A percentile compares a stretch with the other conserved stretches of the same genome.
These are phyloP conservation scores for Geotrupes spiniger DNA, from an alignment of 2,888 invertebrate species.

Conservation along the genomic window DNA sequence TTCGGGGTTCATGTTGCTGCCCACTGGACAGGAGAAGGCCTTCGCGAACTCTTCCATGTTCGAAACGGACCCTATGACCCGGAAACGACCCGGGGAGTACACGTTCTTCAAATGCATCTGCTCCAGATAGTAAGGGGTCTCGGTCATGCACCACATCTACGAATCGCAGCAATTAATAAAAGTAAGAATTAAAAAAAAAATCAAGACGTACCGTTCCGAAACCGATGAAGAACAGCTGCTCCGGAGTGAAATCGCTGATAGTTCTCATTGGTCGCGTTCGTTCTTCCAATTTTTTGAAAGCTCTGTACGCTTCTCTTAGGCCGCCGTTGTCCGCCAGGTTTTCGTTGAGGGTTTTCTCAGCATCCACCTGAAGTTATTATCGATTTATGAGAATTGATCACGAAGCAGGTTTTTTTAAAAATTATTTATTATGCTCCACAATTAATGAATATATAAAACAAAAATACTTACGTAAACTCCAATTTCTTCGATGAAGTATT, in stretches of 20 bases:
- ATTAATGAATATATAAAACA: too few relatives aligned
- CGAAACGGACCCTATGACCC: constrained; percentile 46
- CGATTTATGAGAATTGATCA: too few relatives aligned
- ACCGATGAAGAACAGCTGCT: constrained; percentile 48
- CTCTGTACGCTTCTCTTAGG: constrained; percentile 41
- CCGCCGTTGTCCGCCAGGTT: constrained; percentile 51
- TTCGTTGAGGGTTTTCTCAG: constrained; percentile 52
- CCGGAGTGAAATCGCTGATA: constrained; percentile 34
- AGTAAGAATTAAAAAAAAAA: constrained; percentile 1
- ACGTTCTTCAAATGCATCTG: constrained; percentile 25
- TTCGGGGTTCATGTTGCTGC: constrained; percentile 45
- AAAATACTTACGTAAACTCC: constrained; percentile 35
- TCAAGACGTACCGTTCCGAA: constrained; percentile 46
- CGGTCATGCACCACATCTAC: constrained; percentile 46
- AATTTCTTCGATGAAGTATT: constrained; percentile 46
- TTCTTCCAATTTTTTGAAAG: constrained; percentile 35
- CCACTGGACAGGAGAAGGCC: constrained; percentile 43
- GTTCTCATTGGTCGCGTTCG: constrained; percentile 9
- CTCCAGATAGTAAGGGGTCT: constrained; percentile 36
- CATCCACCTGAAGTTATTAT: constrained; percentile 48
- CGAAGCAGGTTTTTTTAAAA: too few relatives aligned
- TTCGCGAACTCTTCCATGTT: constrained; percentile 47
- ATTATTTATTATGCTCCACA: too few relatives aligned
- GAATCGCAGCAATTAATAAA: not conserved
- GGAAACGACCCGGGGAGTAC: constrained; percentile 41